Base-by-base conservation (phyloP, 2,113 vertebrate genomes). In the Acanthisitta chloris region DNA sequence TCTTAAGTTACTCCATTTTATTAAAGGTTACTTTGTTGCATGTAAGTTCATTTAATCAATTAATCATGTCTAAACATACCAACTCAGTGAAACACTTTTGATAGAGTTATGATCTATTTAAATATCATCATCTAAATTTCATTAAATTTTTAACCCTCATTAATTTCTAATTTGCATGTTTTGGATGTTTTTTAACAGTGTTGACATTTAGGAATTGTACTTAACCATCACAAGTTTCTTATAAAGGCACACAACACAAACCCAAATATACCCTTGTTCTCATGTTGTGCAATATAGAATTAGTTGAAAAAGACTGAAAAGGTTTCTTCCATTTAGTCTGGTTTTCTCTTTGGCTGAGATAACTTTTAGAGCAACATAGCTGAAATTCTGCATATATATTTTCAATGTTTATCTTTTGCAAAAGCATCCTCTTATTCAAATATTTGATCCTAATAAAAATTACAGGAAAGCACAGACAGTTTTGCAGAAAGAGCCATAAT, bases 91-190 rank as follows among this genome's bases (percentile, higher is more conserved):
- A 96, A 85, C 13, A 67, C 14, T 86, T 90, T 65, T 78, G 26
- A 88, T 34, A 80, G 87, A 87, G 17, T 89, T 94, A 92, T 92
- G 65, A 93, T 86, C 61, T 77, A 94, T 94, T 93, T 93, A 92
- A 97, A 81, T 70, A 89, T 25, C 43, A 91, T 48, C 18, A 84
- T 95, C n/a, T 90, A 86, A 90, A 80, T 89, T 66, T 91, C n/a
- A 90, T 97, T 96, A 94, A 71, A 23, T 83, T 91, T 96, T 94
- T 86, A 97, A 72, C 52, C 67, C 19, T 95, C 84, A 80, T 92
- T 95, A 94, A 94, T 94, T 96, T 93, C 79, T 87, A 57, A 87
- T 94, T 94, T 96, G 66, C 49, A 69, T 34, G 23, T 81, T 96
- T 95, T 4, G 7, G 16, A 62, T 70, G 7, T 24, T 88, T 96